These are phyloP conservation scores for Temnothorax curvispinosus DNA, from an alignment of 1,140 invertebrate genomes.

Conservation along the genomic window DNA sequence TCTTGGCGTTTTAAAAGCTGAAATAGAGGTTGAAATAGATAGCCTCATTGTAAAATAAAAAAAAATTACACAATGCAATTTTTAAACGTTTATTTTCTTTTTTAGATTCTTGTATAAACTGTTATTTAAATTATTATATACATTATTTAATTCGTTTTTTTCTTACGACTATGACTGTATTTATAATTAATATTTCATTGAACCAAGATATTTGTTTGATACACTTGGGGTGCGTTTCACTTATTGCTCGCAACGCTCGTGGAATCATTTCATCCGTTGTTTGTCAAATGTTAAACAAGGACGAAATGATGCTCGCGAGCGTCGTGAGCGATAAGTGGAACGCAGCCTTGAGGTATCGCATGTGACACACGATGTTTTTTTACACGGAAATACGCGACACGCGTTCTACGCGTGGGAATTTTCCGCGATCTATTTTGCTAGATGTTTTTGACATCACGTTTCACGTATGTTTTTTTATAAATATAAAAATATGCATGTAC, in stretches of 20 bases:
- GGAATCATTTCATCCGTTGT: no score
- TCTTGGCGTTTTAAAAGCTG: not conserved
- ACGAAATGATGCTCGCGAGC: no score
- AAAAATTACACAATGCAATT: not conserved
- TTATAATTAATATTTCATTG: not conserved
- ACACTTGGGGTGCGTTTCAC: no score
- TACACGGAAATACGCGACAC: no score
- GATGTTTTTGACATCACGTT: not conserved
- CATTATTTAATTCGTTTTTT: not conserved
- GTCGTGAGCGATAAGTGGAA: no score
- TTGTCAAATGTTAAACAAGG: no score
- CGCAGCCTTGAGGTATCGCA: no score
- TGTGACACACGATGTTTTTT: no score
- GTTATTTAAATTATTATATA: not conserved
- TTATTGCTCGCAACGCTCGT: no score
- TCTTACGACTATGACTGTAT: not conserved
- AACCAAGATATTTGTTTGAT: not conserved
- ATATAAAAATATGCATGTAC: not conserved
- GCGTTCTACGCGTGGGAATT: no score
- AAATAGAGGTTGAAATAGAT: not conserved
- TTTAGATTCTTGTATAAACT: not conserved
- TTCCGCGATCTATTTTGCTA: not conserved
- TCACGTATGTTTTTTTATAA: not conserved
- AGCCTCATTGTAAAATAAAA: not conserved
- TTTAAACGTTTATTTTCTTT: not conserved